Evolutionary conservation across 2,888 invertebrate species (phyloP).

Genomic region (Suillia variegata): DNA sequence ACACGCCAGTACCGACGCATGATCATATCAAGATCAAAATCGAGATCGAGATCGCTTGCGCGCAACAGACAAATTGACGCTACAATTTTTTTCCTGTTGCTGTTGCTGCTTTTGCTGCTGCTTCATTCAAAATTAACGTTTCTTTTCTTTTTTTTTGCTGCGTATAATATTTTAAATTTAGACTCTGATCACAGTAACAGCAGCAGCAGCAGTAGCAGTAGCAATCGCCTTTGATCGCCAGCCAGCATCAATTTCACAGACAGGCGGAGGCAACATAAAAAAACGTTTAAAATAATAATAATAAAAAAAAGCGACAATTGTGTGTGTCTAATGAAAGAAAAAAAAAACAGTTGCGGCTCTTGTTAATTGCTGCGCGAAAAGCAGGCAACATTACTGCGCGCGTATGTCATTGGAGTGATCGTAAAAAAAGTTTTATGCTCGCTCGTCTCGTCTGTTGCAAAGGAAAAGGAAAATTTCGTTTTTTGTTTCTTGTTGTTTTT

Average conservation of each 20-base stretch:
- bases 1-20: not conserved
- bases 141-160: not conserved
- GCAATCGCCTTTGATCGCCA: slow-evolving; percentile 22
- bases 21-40: not conserved
- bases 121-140: too few relatives aligned
- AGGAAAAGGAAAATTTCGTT: too few relatives aligned
- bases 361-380: not conserved
- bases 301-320: too few relatives aligned
- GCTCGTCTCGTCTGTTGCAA: too few relatives aligned
- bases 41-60: slow-evolving; percentile 4
- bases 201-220: slow-evolving; percentile 19
- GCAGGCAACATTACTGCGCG: not conserved
- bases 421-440: too few relatives aligned
- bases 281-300: too few relatives aligned
- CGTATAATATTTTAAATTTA: slow-evolving; percentile 3
- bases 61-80: slow-evolving; percentile 55
- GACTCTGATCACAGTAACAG: not conserved
- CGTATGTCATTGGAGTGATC: not conserved
- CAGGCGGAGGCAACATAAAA: too few relatives aligned
- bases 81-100: slow-evolving; percentile 29
- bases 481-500: not conserved
- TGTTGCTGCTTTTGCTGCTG: too few relatives aligned
- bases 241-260: not conserved
- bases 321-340: too few relatives aligned
- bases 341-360: too few relatives aligned